Percentiles rank a stretch among this genome's conserved stretches.
Conservation (phyloP, 2,797 vertebrate genomes). For the Morus bassanus region DNA sequence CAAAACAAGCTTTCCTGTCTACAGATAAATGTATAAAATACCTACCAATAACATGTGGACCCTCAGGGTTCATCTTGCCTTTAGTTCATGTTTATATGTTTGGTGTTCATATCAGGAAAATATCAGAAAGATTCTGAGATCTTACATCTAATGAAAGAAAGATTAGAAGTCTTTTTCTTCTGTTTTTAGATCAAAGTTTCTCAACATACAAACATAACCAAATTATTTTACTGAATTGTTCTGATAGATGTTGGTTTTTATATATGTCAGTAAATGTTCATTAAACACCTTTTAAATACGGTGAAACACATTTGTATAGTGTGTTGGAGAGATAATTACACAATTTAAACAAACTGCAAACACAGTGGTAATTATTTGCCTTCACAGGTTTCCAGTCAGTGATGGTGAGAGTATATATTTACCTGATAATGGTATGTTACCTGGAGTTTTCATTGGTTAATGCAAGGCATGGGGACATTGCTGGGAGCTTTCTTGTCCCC, state of each 20-base stretch:
- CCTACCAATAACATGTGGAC: neutral
- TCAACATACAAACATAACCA: neutral
- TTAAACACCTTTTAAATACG: constrained; percentile 2
- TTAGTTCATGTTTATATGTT: neutral
- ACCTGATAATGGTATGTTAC: neutral
- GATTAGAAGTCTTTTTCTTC: neutral
- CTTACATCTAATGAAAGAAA: neutral
- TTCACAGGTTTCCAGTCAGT: neutral
- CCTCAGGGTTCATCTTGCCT: neutral
- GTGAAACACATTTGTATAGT: neutral
- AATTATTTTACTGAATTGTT: neutral
- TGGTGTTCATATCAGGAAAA: neutral
- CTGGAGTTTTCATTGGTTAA: neutral
- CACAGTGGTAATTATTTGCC: constrained; percentile 24
- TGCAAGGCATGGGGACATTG: neutral
- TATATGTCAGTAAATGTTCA: neutral
- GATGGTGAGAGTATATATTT: neutral
- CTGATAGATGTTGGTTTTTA: neutral
- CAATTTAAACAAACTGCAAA: constrained; percentile 27
- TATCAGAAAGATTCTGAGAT: neutral
- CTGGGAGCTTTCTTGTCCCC: neutral
- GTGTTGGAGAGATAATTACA: constrained; percentile 39
- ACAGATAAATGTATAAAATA: neutral
- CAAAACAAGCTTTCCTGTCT: neutral
- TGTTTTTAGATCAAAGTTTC: neutral